Conservation (phyloP, 2,888 invertebrate genomes). For the Horisme vitalbata region DNA sequence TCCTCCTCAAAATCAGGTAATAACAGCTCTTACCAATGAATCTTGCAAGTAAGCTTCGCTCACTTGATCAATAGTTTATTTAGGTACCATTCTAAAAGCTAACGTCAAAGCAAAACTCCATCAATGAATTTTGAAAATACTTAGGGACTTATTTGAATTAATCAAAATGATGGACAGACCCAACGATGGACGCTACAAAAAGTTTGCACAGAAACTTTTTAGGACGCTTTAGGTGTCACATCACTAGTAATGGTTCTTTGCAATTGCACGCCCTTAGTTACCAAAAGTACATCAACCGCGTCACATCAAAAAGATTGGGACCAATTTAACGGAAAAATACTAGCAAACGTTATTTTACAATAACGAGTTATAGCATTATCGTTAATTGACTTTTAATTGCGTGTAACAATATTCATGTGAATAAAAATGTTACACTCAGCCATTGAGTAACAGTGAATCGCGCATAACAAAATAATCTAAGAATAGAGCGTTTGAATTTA, state of each 20-base stretch:
- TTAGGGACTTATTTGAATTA: no score
- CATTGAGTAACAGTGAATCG: slow-evolving; percentile 29
- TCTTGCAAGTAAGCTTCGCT: no score
- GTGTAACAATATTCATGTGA: slow-evolving; percentile 2
- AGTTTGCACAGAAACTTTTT: no score
- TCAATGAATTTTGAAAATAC: no score
- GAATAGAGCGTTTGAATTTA: slow-evolving; percentile 45
- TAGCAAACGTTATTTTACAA: slow-evolving; percentile 37
- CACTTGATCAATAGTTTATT: no score
- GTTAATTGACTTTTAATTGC: slow-evolving; percentile 31
- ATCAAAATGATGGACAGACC: no score
- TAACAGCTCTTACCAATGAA: no score
- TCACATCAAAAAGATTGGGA: slow-evolving; percentile 33
- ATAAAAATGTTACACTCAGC: slow-evolving; percentile 12
- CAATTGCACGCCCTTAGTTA: slow-evolving; percentile 41
- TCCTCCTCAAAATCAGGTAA: no score
- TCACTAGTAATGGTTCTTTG: slow-evolving; percentile 25
- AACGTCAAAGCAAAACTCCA: no score
- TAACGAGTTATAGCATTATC: slow-evolving; percentile 40
- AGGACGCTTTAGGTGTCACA: slow-evolving; percentile 6
- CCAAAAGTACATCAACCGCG: slow-evolving; percentile 40
- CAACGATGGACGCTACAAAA: no score
- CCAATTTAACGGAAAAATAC: slow-evolving; percentile 45
- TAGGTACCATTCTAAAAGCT: no score
- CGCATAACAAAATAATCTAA: slow-evolving; percentile 41